Percentiles rank a stretch among this genome's conserved stretches.
phyloP scores from a whole-genome alignment of 2,797 vertebrate species.

The Sparidentex hasta region DNA sequence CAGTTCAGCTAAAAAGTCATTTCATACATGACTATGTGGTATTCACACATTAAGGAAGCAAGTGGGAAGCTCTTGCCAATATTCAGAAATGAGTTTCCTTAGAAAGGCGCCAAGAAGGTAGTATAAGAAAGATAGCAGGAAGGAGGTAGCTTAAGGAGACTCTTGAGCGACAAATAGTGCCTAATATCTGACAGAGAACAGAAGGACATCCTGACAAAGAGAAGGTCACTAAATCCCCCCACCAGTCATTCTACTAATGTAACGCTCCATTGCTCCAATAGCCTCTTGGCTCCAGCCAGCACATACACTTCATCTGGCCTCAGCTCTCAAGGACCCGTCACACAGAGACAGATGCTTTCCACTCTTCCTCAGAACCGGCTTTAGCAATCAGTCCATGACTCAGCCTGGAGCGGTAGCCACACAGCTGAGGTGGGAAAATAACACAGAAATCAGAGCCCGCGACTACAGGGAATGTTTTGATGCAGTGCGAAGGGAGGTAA shows the following conservation, averaged over 20 bases:
- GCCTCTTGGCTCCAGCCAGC: conserved; percentile 26
- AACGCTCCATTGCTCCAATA: conserved; percentile 26
- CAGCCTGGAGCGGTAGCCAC: conserved; percentile 40
- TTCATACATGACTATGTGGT: neutral
- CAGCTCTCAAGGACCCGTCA: conserved; percentile 51
- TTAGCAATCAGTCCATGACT: conserved; percentile 50
- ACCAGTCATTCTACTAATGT: conserved; percentile 40
- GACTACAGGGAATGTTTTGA: conserved; percentile 1
- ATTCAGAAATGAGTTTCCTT: neutral
- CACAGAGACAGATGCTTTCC: conserved; percentile 57
- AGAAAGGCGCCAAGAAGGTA: neutral
- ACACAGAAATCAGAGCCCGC: conserved; percentile 10
- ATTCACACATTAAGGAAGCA: conserved; percentile 11
- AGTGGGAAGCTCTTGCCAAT: neutral
- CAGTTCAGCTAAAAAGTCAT: too few relatives aligned
- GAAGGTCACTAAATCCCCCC: conserved; percentile 19
- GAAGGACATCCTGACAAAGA: conserved; percentile 33
- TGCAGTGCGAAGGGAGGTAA: neutral
- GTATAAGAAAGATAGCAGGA: neutral
- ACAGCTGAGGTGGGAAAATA: conserved; percentile 23
- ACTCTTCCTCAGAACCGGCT: conserved; percentile 44
- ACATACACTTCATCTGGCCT: conserved; percentile 53
- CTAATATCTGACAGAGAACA: conserved; percentile 37
- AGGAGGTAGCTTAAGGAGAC: conserved; percentile 10
- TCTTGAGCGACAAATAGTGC: conserved; percentile 23